phyloP scores from a whole-genome alignment of 2,113 vertebrate species.

The Bubo bubo region DNA sequence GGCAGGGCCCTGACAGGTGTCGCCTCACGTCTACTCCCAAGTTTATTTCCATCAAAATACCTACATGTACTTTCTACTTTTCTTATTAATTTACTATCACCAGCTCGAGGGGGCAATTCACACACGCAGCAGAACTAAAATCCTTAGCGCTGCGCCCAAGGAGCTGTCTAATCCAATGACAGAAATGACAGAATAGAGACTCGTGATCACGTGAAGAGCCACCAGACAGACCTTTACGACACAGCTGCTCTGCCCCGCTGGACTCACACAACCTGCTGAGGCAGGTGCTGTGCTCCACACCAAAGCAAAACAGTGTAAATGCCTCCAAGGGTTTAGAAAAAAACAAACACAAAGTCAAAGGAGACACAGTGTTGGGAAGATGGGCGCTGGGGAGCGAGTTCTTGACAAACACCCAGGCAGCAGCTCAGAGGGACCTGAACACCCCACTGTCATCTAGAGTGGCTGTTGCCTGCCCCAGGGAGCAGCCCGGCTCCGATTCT shows the following conservation, averaged over 20 bases:
- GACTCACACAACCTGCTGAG: rapidly evolving
- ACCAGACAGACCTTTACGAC: rapidly evolving
- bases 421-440: background rate
- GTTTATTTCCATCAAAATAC: background rate
- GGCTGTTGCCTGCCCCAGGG: too few species aligned
- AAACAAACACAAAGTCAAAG: background rate
- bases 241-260: background rate
- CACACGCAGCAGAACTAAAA: background rate
- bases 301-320: too few species aligned
- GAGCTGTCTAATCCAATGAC: too few species aligned
- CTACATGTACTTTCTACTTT: too few species aligned
- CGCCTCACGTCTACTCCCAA: background rate
- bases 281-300: too few species aligned
- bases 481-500: background rate
- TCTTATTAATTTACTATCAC: background rate
- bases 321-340: too few species aligned
- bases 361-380: too few species aligned
- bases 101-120: too few species aligned
- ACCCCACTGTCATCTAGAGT: too few species aligned
- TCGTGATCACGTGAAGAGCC: rapidly evolving
- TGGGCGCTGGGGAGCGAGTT: rapidly evolving
- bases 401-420: background rate
- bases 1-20: background rate
- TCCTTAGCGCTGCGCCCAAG: too few species aligned
- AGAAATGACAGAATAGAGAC: background rate